Evolutionary conservation across 2,113 vertebrate genomes (phyloP), one percentile per base, ranked within the genome.

Genomic region (Nycticebus coucang): DNA sequence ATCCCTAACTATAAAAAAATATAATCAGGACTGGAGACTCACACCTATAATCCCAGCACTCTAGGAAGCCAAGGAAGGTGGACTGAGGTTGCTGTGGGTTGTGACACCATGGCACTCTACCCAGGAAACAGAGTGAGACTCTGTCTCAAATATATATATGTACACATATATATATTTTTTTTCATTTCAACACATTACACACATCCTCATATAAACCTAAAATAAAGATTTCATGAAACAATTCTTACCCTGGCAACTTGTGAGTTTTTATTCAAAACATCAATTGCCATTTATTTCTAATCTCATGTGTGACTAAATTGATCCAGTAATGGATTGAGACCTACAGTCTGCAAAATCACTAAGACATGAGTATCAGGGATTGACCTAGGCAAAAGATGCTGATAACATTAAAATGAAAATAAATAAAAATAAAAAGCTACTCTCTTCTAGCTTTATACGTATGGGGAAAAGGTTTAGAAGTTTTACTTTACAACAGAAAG

Each of bases 191-290:
- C 35, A 87, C 62, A 86, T 45, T 95, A 71, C n/a, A 78, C 0
- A 24, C 10, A 75, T 55, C 33, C 19, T 53, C 33, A 72, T 33
- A 84, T 87, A 92, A 94, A 93, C 95, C 68, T 41, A 17, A 87
- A 89, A 69, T 82, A 83, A 89, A 95, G 85, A 71, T 60, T 86
- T 92, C 82, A 88, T 68, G 30, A 88, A 96, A 85, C 33, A 92
- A 80, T 59, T 83, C 85, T 87, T 75, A 84, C 12, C 24, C 71
- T 85, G 69, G 59, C 71, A 94, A 93, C 33, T 69, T 45, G 41
- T 12, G 26, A 64, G 80, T n/a, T 62, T 95, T 88, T 82, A 96
- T 75, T 92, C 68, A 92, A 79, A 95, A 79, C 50, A 69, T 87
- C 66, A 66, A 64, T 72, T 87, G 64, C 14, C 45, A 82, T 96